Evolutionary conservation across 2,888 invertebrate species (phyloP).

Genomic region (Tipula lateralis): DNA sequence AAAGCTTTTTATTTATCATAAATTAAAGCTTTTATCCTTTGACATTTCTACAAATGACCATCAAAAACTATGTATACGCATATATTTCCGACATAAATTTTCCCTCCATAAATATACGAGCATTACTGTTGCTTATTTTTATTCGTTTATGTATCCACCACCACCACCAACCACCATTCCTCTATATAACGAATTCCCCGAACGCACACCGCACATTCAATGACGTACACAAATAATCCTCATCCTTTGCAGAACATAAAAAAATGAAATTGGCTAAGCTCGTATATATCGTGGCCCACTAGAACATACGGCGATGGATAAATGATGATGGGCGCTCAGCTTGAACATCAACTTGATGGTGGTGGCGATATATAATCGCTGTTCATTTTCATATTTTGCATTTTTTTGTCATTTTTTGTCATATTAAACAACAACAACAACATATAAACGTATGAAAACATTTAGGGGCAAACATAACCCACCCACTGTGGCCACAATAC

Average conservation of each 20-base stretch:
- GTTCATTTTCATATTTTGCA: background rate
- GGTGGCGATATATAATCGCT: background rate
- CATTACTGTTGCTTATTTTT: background rate
- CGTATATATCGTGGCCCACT: background rate
- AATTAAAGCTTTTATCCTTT: background rate
- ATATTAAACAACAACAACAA: background rate
- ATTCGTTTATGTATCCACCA: background rate
- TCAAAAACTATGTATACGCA: background rate
- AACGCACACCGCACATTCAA: background rate
- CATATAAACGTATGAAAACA: background rate
- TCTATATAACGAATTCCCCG: background rate
- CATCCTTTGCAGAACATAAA: background rate
- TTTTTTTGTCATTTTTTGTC: background rate
- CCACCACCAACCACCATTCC: background rate
- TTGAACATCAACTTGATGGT: background rate
- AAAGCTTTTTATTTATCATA: background rate
- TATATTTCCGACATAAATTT: background rate
- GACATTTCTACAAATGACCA: background rate
- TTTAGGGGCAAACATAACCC: background rate
- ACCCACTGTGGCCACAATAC: background rate
- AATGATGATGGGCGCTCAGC: background rate
- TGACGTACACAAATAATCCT: background rate
- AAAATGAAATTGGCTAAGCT: background rate
- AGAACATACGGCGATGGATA: background rate
- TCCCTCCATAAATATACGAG: background rate